These are phyloP conservation scores for Microdon myrmicae DNA, from an alignment of 2,888 invertebrate species.

Conservation along the genomic window DNA sequence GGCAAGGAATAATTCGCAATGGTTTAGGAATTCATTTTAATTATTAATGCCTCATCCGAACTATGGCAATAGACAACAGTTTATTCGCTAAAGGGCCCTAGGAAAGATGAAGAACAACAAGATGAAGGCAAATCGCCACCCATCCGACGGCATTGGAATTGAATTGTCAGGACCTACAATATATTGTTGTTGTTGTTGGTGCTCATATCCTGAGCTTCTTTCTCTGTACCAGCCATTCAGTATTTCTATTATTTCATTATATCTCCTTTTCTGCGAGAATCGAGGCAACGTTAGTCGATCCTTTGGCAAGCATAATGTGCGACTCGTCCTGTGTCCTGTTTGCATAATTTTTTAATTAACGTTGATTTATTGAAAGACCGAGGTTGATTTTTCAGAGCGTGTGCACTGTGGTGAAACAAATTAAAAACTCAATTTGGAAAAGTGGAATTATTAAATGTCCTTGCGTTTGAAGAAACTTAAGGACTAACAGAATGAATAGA, in stretches of 20 bases:
- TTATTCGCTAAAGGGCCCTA: too few species aligned
- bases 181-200: constrained; percentile 3
- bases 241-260: constrained; percentile 14
- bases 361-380: constrained; percentile 44
- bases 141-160: not conserved
- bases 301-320: not conserved
- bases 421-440: constrained; percentile 48
- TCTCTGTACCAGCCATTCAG: too few species aligned
- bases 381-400: constrained; percentile 43
- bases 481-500: too few species aligned
- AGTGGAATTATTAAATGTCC: constrained; percentile 50
- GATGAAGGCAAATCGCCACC: too few species aligned
- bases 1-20: constrained; percentile 31
- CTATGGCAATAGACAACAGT: constrained; percentile 32
- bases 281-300: not conserved
- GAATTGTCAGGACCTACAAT: constrained; percentile 15
- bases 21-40: constrained; percentile 38
- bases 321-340: constrained; percentile 34
- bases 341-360: constrained; percentile 53
- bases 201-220: constrained; percentile 25
- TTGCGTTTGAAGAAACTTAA: too few species aligned
- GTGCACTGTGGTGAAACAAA: constrained; percentile 44
- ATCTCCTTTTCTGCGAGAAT: constrained; percentile 2
- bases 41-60: constrained; percentile 40
- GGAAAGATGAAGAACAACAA: too few species aligned